Base-by-base conservation (phyloP, 2,113 vertebrate species). In the Lycaon pictus region DNA sequence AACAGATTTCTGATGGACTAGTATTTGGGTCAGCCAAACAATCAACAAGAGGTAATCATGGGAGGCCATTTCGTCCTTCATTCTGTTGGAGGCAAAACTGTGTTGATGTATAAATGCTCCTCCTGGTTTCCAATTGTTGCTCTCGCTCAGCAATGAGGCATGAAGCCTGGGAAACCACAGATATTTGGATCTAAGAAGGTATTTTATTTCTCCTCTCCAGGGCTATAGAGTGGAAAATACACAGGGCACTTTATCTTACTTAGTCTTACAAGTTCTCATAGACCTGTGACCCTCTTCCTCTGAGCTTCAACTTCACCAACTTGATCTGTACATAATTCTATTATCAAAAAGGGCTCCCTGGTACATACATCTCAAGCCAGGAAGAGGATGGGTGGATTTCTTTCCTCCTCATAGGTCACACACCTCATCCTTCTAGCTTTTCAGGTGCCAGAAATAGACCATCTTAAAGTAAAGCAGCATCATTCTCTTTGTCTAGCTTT, bases 81-180 rank as follows among this genome's bases (percentile, higher is more conserved):
- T 98, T 98, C 98, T 91, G 92, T 83, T 98, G 95, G 90, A 98
- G 98, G 97, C 93, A 98, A 98, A 98, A 98, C 82, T 53, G 95
- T 98, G 98, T 98, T 98, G 98, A 98, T 95, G 71, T 97, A 98
- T 97, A 98, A 98, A 97, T 97, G 96, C 93, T 95, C 92, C 95
- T 98, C 93, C 97, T 98, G 96, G 97, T 96, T 97, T 98, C 97
- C 98, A 98, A 91, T 97, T 96, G 82, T 2, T 53, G 97, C 98
- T 98, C 98, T 98, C 98, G 98, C 98, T 98, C 96, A 97, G 97
- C 98, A 98, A 95, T 98, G 98, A 97, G 95, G 96, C 96, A 96
- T 97, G 97, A 98, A 98, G 98, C 96, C 96, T 98, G 95, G 92
- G 96, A 98, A 98, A 97, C 96, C 98, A 97, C 96, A 96, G 88